Conservation (phyloP, 2,113 vertebrate species). For the Anas platyrhynchos region DNA sequence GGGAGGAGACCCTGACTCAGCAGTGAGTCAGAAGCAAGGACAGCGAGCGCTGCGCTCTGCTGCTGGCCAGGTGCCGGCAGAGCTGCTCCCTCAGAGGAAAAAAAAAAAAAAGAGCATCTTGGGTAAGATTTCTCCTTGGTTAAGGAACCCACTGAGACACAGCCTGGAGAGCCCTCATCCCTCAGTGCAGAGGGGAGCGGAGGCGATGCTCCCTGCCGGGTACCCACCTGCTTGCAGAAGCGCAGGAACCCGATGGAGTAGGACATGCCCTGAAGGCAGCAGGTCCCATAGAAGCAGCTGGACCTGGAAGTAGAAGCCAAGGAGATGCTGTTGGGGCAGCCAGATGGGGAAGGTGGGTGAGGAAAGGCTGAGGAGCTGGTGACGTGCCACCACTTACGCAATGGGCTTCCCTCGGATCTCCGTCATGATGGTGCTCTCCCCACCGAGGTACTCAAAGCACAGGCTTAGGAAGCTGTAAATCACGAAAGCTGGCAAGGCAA, state of each 20-base stretch:
- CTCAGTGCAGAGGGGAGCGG: background rate
- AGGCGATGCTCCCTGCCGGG: accelerated
- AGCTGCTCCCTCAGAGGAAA: background rate
- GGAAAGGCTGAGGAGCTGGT: background rate
- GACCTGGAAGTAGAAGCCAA: conserved; percentile 76
- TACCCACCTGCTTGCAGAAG: conserved; percentile 95
- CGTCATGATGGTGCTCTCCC: conserved; percentile 95
- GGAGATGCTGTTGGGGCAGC: background rate
- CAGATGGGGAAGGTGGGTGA: background rate
- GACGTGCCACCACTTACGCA: conserved; percentile 76
- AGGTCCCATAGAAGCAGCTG: conserved; percentile 92
- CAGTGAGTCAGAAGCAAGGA: conserved; percentile 69
- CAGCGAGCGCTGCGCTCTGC: background rate
- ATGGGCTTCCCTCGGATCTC: conserved; percentile 95
- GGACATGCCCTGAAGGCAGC: conserved; percentile 89
- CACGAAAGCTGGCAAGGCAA: conserved; percentile 87
- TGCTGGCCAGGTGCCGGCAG: conserved; percentile 34
- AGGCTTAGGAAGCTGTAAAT: conserved; percentile 98
- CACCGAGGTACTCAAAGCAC: conserved; percentile 96
- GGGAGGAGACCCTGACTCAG: conserved; percentile 71
- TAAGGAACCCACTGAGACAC: background rate
- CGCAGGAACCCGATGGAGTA: conserved; percentile 96
- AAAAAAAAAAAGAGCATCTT: background rate
- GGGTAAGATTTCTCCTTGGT: background rate
- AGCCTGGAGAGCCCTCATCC: background rate